phyloP scores from a whole-genome alignment of 2,888 invertebrate genomes.

The Nomada flava region DNA sequence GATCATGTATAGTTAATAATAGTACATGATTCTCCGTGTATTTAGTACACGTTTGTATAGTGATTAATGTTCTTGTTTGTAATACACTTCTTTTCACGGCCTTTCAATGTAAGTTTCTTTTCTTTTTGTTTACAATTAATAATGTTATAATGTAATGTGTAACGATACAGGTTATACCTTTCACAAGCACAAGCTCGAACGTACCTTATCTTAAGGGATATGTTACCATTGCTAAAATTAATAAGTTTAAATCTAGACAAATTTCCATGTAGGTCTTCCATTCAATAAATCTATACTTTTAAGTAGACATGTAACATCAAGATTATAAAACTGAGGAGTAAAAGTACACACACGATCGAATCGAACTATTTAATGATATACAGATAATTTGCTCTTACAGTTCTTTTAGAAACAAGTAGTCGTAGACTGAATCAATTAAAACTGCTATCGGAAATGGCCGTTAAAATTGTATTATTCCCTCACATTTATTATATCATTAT shows the following conservation, averaged over 20 bases:
- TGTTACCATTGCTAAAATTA: slow-evolving; percentile 54
- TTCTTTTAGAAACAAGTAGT: slow-evolving; percentile 33
- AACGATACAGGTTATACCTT: slow-evolving; percentile 65
- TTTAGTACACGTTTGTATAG: slow-evolving; percentile 63
- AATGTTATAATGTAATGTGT: slow-evolving; percentile 62
- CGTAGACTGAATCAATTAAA: slow-evolving; percentile 42
- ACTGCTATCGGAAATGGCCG: background rate
- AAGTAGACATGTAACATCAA: slow-evolving; percentile 51
- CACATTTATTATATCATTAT: background rate
- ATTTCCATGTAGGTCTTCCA: slow-evolving; percentile 30
- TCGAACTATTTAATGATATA: slow-evolving; percentile 41
- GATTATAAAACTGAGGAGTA: slow-evolving; percentile 48
- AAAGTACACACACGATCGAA: slow-evolving; percentile 40
- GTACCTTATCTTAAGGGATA: slow-evolving; percentile 65
- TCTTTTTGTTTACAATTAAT: slow-evolving; percentile 55
- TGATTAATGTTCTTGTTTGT: slow-evolving; percentile 61
- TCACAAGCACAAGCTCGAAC: slow-evolving; percentile 66
- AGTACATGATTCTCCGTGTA: slow-evolving; percentile 53
- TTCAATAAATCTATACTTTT: slow-evolving; percentile 41
- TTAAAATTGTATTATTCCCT: background rate
- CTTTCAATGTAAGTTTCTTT: slow-evolving; percentile 57
- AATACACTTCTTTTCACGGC: slow-evolving; percentile 62
- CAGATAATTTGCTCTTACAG: slow-evolving; percentile 25
- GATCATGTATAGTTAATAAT: slow-evolving; percentile 71
- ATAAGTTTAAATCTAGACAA: slow-evolving; percentile 49